phyloP scores from a whole-genome alignment of 2,113 vertebrate genomes.

The Philantomba maxwellii region DNA sequence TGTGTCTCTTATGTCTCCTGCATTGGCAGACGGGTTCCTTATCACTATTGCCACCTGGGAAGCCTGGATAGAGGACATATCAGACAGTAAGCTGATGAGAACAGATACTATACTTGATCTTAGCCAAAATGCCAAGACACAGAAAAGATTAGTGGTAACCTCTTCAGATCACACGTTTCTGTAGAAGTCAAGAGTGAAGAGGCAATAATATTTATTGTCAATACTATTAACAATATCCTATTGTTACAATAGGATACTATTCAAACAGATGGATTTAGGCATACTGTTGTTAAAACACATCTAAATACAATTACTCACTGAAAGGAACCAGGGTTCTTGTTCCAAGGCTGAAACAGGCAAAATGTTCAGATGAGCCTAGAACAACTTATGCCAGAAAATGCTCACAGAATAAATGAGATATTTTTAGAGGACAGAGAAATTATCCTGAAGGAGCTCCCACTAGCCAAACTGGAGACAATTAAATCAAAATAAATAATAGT shows the following conservation, averaged over 20 bases:
- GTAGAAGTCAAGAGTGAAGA: background rate
- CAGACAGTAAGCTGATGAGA: background rate
- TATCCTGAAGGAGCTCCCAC: background rate
- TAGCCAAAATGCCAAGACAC: background rate
- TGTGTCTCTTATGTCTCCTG: background rate
- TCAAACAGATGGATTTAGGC: background rate
- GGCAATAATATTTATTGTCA: background rate
- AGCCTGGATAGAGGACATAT: background rate
- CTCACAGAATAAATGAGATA: background rate
- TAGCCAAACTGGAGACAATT: background rate
- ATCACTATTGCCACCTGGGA: background rate
- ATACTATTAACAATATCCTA: background rate
- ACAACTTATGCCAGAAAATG: background rate
- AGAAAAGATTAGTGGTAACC: background rate
- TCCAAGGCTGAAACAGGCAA: background rate
- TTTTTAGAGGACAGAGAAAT: background rate
- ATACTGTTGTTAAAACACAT: background rate
- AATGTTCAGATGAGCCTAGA: background rate
- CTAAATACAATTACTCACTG: background rate
- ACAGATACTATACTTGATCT: background rate
- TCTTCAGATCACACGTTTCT: background rate
- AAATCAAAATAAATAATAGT: background rate
- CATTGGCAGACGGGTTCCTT: background rate
- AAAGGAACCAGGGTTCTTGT: background rate
- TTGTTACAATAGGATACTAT: background rate